These are phyloP conservation scores for Subacronicta megacephala DNA, from an alignment of 2,888 invertebrate species.

Conservation along the genomic window DNA sequence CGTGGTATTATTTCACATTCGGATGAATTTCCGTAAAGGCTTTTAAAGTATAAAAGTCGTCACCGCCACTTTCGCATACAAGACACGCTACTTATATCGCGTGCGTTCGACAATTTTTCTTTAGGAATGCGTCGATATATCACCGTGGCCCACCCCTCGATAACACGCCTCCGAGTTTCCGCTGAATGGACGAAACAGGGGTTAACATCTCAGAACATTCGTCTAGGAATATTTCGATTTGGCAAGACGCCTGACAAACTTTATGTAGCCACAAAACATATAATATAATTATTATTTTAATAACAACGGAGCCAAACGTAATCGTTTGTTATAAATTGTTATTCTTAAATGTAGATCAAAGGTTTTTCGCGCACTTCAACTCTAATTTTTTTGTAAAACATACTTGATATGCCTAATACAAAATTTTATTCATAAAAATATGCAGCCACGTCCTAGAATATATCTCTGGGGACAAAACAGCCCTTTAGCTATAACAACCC, in stretches of 20 bases:
- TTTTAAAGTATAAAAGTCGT: slow-evolving; percentile 54
- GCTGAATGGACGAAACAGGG: slow-evolving; percentile 68
- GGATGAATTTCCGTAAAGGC: slow-evolving; percentile 55
- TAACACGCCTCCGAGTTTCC: slow-evolving; percentile 76
- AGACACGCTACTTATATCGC: slow-evolving; percentile 71
- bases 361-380: too few species aligned
- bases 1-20: slow-evolving; percentile 49
- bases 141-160: slow-evolving; percentile 77
- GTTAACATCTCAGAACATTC: slow-evolving; percentile 44
- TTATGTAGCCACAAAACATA: slow-evolving; percentile 13
- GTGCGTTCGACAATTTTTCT: slow-evolving; percentile 79
- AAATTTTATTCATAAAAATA: too few species aligned
- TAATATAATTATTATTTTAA: too few species aligned
- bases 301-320: too few species aligned
- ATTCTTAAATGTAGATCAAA: too few species aligned
- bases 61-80: slow-evolving; percentile 58
- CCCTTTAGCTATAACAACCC: neutral
- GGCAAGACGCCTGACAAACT: slow-evolving; percentile 37
- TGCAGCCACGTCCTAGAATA: neutral
- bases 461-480: neutral
- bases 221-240: slow-evolving; percentile 34
- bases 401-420: too few species aligned
- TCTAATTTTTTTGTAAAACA: too few species aligned
- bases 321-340: too few species aligned
- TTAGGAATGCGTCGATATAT: slow-evolving; percentile 80